Base-by-base conservation (phyloP, 2,888 invertebrate species). In the Cataglyphis livida region DNA sequence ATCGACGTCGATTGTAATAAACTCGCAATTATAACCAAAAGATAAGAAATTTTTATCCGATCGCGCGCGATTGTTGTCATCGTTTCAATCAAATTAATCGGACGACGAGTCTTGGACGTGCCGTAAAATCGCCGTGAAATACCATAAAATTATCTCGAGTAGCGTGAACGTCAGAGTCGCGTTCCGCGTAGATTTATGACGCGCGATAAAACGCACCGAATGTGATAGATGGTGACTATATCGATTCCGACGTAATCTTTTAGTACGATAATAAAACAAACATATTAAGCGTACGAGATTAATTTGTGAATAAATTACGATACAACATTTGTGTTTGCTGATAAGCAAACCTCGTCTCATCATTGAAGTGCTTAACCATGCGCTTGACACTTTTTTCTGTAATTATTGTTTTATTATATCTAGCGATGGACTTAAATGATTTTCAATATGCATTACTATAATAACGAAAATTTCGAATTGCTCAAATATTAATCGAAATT, bases 141-240 rank as follows among this genome's bases (percentile, higher is more conserved):
- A 81, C 82, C 25, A 82, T 84, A 82, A 87, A 89, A 84, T 84
- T 81, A 83, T 81, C 57, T 18, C 41, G 73, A 65, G 62, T 76
- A 28, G 18, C 65, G 25, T 38, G 51, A 51, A 83, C 59, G 21
- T 32, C 15, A 9, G n/a, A 35, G 21, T 35, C 44, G 35, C 54
- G 54, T 28, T 41, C 3, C 18, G 21, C 57, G 32, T 71, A 73
- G 79, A 84, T 82, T 88, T 79, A 87, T 70, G 48, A 73, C 78
- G 70, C 57, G 41, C 41, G 35, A 70, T 78, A 71, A 71, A 78
- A 78, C 32, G 44, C 70, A 38, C 18, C 7, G 0, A 6, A 28
- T 12, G 41, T 38, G 71, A 59, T 54, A 44, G 32, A 70, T 44
- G 41, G 21, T 12, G 38, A 21, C 62, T 48, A 25, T 21, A 25